Evolutionary conservation across 2,113 vertebrate genomes (phyloP).

Genomic region (Colinus virginianus): DNA sequence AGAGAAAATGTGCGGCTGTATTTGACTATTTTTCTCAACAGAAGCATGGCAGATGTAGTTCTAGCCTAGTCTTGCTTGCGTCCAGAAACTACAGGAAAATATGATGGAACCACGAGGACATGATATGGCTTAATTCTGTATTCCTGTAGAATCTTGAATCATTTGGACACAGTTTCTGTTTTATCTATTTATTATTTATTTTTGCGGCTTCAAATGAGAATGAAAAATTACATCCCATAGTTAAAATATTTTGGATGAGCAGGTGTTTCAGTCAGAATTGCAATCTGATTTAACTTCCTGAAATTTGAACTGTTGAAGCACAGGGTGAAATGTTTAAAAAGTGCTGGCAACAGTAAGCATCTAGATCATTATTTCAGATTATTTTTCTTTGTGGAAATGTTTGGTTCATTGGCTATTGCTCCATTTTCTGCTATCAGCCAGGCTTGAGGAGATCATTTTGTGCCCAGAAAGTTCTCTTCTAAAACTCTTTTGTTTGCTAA

Average conservation of each 20-base stretch:
- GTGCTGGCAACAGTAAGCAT: not conserved
- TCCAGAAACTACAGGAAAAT: not conserved
- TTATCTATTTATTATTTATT: not conserved
- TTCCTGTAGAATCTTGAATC: conserved; percentile 24
- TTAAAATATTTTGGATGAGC: conserved; percentile 45
- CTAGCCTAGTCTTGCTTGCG: not conserved
- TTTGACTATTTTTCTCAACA: not conserved
- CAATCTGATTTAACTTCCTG: conserved; percentile 61
- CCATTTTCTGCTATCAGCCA: not conserved
- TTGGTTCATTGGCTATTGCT: conserved; percentile 5
- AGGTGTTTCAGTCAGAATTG: conserved; percentile 57
- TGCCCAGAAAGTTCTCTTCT: not conserved
- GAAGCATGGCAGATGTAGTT: not conserved
- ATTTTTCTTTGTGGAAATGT: conserved; percentile 21
- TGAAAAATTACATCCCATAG: conserved; percentile 53
- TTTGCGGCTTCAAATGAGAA: not conserved
- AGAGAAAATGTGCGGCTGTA: not conserved
- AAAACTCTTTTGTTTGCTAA: not conserved
- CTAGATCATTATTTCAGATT: conserved; percentile 38
- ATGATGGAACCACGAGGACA: not conserved
- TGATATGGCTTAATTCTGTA: not conserved
- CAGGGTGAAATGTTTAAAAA: conserved; percentile 3
- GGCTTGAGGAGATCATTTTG: not conserved
- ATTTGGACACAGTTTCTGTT: conserved; percentile 12
- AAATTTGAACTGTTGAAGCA: conserved; percentile 39